Evolutionary conservation across 1,140 invertebrate species (phyloP).

Genomic region (Orius insidiosus): DNA sequence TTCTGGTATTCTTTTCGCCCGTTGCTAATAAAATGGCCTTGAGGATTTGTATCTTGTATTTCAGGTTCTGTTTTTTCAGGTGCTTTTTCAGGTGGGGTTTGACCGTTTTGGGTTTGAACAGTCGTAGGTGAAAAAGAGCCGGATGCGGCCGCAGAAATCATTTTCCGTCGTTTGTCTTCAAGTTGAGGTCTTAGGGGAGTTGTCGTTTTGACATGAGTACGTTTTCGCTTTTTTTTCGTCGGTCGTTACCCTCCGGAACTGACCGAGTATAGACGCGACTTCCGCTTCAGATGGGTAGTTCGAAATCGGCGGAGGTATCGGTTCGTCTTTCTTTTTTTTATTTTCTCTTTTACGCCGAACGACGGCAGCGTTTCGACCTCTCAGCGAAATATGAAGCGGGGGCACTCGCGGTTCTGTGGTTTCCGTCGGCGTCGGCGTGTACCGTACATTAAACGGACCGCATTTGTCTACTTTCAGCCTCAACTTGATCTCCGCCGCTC

Average conservation of each 20-base stretch:
- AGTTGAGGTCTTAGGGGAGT: slow-evolving; percentile 18
- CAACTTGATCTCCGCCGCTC: slow-evolving; percentile 54
- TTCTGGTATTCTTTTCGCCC: too few relatives aligned
- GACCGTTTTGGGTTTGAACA: slow-evolving; percentile 3
- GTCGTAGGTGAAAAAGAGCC: neutral
- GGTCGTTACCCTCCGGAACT: slow-evolving; percentile 15
- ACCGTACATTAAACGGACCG: slow-evolving; percentile 2
- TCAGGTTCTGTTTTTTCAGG: too few relatives aligned
- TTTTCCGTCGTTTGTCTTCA: slow-evolving; percentile 7
- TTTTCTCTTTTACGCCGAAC: slow-evolving; percentile 28
- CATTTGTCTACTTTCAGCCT: slow-evolving; percentile 37
- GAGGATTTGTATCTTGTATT: too few relatives aligned
- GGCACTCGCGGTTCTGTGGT: slow-evolving; percentile 58
- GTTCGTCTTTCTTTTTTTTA: slow-evolving; percentile 1
- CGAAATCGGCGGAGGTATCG: neutral
- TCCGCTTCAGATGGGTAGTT: slow-evolving; percentile 20
- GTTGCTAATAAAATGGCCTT: too few relatives aligned
- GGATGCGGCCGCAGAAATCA: slow-evolving; percentile 1
- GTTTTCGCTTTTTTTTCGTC: slow-evolving; percentile 23
- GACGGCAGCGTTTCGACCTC: slow-evolving; percentile 71
- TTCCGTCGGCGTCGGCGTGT: neutral
- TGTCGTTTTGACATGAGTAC: slow-evolving; percentile 26
- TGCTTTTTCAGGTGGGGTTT: too few relatives aligned
- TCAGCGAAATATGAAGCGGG: slow-evolving; percentile 71
- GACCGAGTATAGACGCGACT: slow-evolving; percentile 22